phyloP scores from a whole-genome alignment of 2,888 invertebrate species.

The Hirtodrosophila trivittata region DNA sequence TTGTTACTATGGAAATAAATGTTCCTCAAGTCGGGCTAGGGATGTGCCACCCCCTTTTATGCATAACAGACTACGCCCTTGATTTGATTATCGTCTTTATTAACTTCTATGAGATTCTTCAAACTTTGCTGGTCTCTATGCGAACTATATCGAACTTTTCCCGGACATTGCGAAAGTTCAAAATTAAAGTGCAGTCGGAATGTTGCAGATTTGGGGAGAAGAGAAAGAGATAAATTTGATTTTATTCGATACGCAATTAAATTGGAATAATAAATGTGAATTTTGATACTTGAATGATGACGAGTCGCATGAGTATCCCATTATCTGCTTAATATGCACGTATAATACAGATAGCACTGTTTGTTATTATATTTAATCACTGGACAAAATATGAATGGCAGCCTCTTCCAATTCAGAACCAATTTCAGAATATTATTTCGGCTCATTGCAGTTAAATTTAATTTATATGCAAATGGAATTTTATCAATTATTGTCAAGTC shows the following conservation, averaged over 20 bases:
- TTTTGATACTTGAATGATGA: slow-evolving; percentile 3
- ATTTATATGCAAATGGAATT: slow-evolving; percentile 29
- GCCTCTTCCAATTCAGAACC: slow-evolving; percentile 18
- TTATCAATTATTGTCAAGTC: slow-evolving; percentile 24
- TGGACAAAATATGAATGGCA: neutral
- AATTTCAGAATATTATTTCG: slow-evolving; percentile 24
- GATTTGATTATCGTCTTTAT: too few species aligned
- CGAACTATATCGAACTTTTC: too few species aligned
- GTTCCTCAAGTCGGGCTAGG: too few species aligned
- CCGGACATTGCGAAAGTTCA: too few species aligned
- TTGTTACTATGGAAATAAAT: too few species aligned
- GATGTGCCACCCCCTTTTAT: too few species aligned
- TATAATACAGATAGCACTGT: neutral
- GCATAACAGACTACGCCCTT: too few species aligned
- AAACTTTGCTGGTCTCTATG: too few species aligned
- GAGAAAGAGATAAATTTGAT: neutral
- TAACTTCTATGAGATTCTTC: too few species aligned
- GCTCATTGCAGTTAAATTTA: slow-evolving; percentile 7
- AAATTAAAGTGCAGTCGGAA: too few species aligned
- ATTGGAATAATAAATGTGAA: slow-evolving; percentile 13
- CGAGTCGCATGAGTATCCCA: neutral
- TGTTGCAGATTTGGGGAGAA: too few species aligned
- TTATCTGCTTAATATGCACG: slow-evolving; percentile 10
- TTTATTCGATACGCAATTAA: slow-evolving; percentile 8
- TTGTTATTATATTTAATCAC: slow-evolving; percentile 12